These are phyloP conservation scores for Oligia fasciuncula DNA, from an alignment of 2,888 invertebrate genomes.

Conservation along the genomic window DNA sequence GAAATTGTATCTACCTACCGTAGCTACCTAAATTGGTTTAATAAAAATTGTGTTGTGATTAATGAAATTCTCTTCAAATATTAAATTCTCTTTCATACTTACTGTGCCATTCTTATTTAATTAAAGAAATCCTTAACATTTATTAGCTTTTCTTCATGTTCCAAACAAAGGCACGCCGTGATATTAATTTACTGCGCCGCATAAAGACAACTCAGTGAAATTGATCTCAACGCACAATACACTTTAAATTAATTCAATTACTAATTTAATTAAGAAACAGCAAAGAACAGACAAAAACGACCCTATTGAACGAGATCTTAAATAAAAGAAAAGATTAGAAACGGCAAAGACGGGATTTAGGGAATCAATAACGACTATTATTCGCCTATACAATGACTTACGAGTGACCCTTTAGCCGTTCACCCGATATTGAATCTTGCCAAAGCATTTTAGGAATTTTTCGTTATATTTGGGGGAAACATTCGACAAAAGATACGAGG, in stretches of 20 bases:
- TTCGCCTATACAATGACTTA: slow-evolving; percentile 69
- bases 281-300: slow-evolving; percentile 10
- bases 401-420: slow-evolving; percentile 58
- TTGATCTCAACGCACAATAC: slow-evolving; percentile 12
- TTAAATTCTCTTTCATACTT: background rate
- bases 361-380: slow-evolving; percentile 69
- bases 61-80: background rate
- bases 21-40: background rate
- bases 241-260: slow-evolving; percentile 29
- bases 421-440: slow-evolving; percentile 74
- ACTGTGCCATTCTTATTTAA: slow-evolving; percentile 3
- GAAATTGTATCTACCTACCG: background rate
- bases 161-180: background rate
- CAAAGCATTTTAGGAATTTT: slow-evolving; percentile 77
- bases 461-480: slow-evolving; percentile 76
- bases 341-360: slow-evolving; percentile 43
- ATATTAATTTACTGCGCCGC: slow-evolving; percentile 18
- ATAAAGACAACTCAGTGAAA: slow-evolving; percentile 12
- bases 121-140: background rate
- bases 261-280: slow-evolving; percentile 33
- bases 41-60: background rate
- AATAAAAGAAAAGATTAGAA: slow-evolving; percentile 39
- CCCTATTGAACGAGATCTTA: slow-evolving; percentile 17
- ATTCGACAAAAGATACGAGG: slow-evolving; percentile 82
- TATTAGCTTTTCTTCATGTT: slow-evolving; percentile 19